Base-by-base conservation (phyloP, 2,797 vertebrate genomes). In the Rhinatrema bivittatum region DNA sequence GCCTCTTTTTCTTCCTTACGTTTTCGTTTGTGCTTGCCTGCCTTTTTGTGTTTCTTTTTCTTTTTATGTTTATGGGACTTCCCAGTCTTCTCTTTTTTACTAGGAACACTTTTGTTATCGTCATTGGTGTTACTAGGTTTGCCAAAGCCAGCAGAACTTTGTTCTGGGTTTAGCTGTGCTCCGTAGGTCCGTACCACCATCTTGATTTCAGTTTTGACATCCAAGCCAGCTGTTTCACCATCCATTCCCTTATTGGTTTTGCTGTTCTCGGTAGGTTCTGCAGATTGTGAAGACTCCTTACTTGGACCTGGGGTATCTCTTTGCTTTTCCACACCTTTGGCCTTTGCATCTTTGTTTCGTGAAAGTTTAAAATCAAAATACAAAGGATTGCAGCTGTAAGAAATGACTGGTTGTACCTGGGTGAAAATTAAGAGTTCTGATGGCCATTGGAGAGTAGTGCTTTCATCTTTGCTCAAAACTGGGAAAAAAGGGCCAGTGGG, bases 311-410 rank as follows among this genome's bases (percentile, higher is more conserved):
- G 50, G 0, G 5, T 2, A 9, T 78, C 71, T 46, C 73, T 85
- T 2, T 58, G 37, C 13, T 79, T 85, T 42, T 82, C 83, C n/a
- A 51, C 24, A 14, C 62, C 76, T 62, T 81, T 86, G 2, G 63
- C 59, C 60, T 79, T 84, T 11, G 35, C 45, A 24, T 86, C 82
- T 62, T 91, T 96, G 70, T 96, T 96, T 41, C 91, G 84, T 14
- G 93, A 95, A 47, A 90, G 81, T 51, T 99, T 99, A 66, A 99
- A 99, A 62, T 99, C 96, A 33, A 98, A 99, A 63, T 99, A 99
- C 21, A 99, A 85, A 10, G 96, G 96, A 36, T 99, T 99, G 60
- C 96, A 99, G 62, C 96, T 99, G 57, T 98, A 99, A 0, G 94
- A 98, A 29, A 99, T 74, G 1, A 91, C 91, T 0, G 96, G 96